Conservation (phyloP, 2,797 vertebrate species). For the Centroberyx gerrardi region DNA sequence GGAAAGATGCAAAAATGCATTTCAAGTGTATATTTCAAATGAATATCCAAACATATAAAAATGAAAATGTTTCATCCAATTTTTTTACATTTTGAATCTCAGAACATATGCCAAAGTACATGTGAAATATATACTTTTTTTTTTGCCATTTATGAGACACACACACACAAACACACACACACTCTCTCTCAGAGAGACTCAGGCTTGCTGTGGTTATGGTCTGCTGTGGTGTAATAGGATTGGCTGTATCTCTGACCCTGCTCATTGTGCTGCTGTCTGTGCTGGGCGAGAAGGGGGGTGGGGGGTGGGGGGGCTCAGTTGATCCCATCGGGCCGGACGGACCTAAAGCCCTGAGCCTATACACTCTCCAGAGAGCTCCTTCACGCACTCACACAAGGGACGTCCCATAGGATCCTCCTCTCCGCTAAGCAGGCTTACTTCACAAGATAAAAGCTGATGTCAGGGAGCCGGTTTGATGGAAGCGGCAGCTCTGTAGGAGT, state of each 20-base stretch:
- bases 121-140: too few relatives aligned
- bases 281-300: background rate
- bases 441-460: constrained; percentile 1
- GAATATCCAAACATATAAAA: background rate
- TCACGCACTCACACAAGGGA: background rate
- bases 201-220: background rate
- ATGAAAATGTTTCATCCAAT: too few relatives aligned
- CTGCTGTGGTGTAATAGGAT: constrained; percentile 50
- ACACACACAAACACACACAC: background rate
- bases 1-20: too few relatives aligned
- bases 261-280: constrained; percentile 49
- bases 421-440: constrained; percentile 23
- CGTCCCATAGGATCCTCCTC: background rate
- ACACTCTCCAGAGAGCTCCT: background rate
- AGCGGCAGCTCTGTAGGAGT: too few relatives aligned
- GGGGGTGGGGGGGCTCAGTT: background rate
- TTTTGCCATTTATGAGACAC: too few relatives aligned
- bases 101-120: too few relatives aligned
- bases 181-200: background rate
- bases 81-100: too few relatives aligned
- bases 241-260: constrained; percentile 54
- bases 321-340: constrained; percentile 14
- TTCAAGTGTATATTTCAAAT: background rate
- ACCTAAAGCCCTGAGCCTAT: constrained; percentile 4
- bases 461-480: background rate